Evolutionary conservation across 2,797 vertebrate genomes (phyloP), one percentile per base, ranked within the genome.

Genomic region (Manis javanica): DNA sequence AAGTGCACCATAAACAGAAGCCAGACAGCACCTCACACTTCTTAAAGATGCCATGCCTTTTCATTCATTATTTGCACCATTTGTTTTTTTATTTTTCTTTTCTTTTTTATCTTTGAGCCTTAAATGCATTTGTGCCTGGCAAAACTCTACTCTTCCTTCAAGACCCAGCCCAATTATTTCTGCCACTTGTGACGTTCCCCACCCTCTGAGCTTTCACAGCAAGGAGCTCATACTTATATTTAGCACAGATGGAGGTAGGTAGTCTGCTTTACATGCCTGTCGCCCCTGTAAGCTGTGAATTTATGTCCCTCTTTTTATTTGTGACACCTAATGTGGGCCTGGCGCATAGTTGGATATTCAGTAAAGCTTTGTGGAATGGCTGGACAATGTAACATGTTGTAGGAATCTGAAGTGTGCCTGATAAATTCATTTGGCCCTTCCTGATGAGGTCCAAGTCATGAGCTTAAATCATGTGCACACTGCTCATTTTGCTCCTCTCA

Each of bases 131-230:
- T 87, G 64, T 55, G 5, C 49, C 66, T 53, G 21, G 14, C 15
- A 91, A 89, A 95, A 61, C 26, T 49, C 63, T 55, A 39, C 7
- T 77, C 18, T 92, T 78, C 29, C 90, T 82, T 95, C 37, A 72
- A 59, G 29, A 89, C 31, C 12, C 39, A 55, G 10, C n/a, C 64
- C 18, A 53, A 0, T 89, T 87, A 75, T 74, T 23, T 29, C 49
- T 71, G 19, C 21, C 34, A 61, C 88, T 86, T 23, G 31, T 66
- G 16, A 77, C 34, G 18, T 59, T 85, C 49, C 74, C 14, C 31
- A 34, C 59, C 15, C 49, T 79, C 49, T 79, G 13, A 68, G 26
- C 11, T 57, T 51, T 46, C 37, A 46, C 3, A 51, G 29, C 61
- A n/a, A 31, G 63, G 64, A 92, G 23, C 37, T 24, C 11, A 5